Evolutionary conservation across 2,888 invertebrate species (phyloP), one percentile per base, ranked within the genome.

Genomic region (Drosophila pseudotalamancana): DNA sequence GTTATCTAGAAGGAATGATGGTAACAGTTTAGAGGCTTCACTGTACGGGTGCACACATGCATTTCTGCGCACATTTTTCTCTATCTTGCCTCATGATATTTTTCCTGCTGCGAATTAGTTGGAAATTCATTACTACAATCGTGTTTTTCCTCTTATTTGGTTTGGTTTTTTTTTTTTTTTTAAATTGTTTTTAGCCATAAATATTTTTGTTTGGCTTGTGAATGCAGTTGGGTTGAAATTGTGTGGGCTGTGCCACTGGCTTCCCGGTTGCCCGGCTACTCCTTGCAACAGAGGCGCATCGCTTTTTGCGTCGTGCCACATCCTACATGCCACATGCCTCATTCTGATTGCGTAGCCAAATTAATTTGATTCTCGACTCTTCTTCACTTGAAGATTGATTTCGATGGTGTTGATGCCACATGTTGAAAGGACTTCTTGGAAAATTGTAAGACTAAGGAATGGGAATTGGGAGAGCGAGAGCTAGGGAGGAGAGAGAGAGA

Each of bases 141-240:
- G 27, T 11, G 2, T 2, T 32, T 27, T 31, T 35, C 40, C n/a
- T n/a, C n/a, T n/a, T n/a, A n/a, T n/a, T 21, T n/a, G 16, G 19
- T 32, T 18, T 16, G 8, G 16, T 16, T 3, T 11, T 16, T 9
- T 23, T 35, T 27, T 1, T 6, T 8, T 9, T 49, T 78, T 77
- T 72, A 77, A 77, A 72, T 77, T 77, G 75, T 67, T 29, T 12
- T 4, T 29, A 40, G n/a, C n/a, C n/a, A n/a, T n/a, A n/a, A n/a
- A n/a, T n/a, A n/a, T n/a, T n/a, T 21, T 40, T 23, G 34, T 34
- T 29, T 27, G 65, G n/a, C 42, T 35, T 35, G 31, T 11, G 45
- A 8, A 11, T 18, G 9, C 23, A 18, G 19, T 21, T 34, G 16
- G 3, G 32, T 54, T 16, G 25, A 23, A 12, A 16, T 16, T 14